Evolutionary conservation across 2,888 invertebrate species (phyloP).

Genomic region (Colostygia pectinataria): DNA sequence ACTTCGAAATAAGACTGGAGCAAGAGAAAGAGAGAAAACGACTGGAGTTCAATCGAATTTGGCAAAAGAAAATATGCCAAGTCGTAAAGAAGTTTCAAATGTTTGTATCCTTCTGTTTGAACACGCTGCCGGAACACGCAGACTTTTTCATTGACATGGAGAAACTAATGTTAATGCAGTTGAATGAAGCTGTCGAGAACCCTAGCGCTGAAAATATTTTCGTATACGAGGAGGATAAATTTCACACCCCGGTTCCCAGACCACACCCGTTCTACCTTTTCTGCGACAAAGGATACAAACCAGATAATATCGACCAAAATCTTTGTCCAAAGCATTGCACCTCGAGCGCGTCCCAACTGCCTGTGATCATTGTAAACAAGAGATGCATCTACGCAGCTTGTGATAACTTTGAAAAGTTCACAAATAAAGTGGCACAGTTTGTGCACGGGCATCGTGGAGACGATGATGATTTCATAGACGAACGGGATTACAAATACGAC

Average conservation of each 20-base stretch:
- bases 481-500: slow-evolving; percentile 52
- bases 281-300: slow-evolving; percentile 60
- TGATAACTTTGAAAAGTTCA: slow-evolving; percentile 62
- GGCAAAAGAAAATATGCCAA: slow-evolving; percentile 67
- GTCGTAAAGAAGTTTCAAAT: slow-evolving; percentile 69
- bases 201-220: slow-evolving; percentile 61
- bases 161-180: slow-evolving; percentile 67
- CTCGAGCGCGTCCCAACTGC: slow-evolving; percentile 60
- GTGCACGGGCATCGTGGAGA: slow-evolving; percentile 52
- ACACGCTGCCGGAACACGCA: slow-evolving; percentile 63
- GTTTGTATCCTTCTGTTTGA: slow-evolving; percentile 66
- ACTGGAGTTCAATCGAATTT: slow-evolving; percentile 50
- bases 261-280: slow-evolving; percentile 66
- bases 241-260: slow-evolving; percentile 51
- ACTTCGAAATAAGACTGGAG: slow-evolving; percentile 54
- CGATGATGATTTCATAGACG: slow-evolving; percentile 53
- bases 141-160: slow-evolving; percentile 75
- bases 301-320: slow-evolving; percentile 46
- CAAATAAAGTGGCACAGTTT: slow-evolving; percentile 57
- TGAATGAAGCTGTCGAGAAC: slow-evolving; percentile 56
- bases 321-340: slow-evolving; percentile 63
- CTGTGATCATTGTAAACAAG: slow-evolving; percentile 68
- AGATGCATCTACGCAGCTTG: slow-evolving; percentile 67
- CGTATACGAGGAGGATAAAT: slow-evolving; percentile 42
- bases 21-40: slow-evolving; percentile 53